Evolutionary conservation across 2,888 invertebrate genomes (phyloP).

Genomic region (Resseliella maxima): DNA sequence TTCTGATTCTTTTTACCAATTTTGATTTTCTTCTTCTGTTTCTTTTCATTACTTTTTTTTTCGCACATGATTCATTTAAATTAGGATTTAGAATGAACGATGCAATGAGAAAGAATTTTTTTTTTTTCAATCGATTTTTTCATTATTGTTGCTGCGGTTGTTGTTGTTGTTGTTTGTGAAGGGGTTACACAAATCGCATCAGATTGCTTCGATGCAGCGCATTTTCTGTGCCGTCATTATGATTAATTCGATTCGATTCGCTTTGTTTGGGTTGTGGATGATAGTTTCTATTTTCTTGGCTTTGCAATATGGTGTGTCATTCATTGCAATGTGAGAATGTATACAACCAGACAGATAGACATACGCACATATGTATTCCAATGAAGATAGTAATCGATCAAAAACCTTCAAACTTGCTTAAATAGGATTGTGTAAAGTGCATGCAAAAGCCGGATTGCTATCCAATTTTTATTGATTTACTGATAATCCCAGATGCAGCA

Average conservation of each 20-base stretch:
- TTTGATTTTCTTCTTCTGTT: background rate
- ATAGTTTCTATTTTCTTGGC: background rate
- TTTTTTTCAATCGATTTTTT: too few relatives aligned
- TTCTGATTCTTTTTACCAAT: background rate
- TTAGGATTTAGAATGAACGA: background rate
- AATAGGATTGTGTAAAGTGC: constrained; percentile 28
- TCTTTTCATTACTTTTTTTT: background rate
- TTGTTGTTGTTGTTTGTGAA: too few relatives aligned
- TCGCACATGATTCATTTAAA: constrained; percentile 36
- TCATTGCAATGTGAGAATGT: background rate
- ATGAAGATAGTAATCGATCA: constrained; percentile 21
- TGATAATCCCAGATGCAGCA: constrained; percentile 29
- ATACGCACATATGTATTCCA: background rate
- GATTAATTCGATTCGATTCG: constrained; percentile 33
- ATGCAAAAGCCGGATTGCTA: constrained; percentile 12
- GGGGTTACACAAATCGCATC: background rate
- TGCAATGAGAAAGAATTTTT: background rate
- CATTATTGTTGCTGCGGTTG: too few relatives aligned
- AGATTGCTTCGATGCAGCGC: background rate
- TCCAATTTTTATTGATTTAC: background rate
- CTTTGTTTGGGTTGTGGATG: background rate
- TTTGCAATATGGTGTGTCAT: constrained; percentile 34
- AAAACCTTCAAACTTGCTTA: background rate
- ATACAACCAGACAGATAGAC: background rate
- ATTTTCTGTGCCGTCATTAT: constrained; percentile 12